Evolutionary conservation across 2,797 vertebrate species (phyloP).

Genomic region (Scomberomorus guttatus): DNA sequence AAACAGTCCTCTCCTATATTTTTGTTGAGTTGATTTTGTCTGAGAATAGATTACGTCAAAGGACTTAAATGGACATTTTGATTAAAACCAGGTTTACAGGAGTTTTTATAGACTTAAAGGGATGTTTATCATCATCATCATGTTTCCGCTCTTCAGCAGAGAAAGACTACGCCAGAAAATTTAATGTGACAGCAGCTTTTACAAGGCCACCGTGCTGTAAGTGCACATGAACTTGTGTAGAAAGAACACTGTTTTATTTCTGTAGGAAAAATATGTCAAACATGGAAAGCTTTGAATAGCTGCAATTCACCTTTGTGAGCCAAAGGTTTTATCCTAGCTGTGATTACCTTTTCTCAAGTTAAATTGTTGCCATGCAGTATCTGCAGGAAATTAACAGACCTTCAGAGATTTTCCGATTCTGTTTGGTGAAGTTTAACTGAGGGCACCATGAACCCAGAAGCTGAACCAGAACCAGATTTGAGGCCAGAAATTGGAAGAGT

Average conservation of each 20-base stretch:
- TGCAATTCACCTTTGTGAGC: conserved; percentile 9
- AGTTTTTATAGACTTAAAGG: conserved; percentile 13
- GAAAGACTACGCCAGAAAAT: neutral
- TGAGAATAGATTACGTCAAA: neutral
- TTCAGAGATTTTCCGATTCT: neutral
- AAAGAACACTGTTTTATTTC: neutral
- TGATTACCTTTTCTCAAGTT: too few species aligned
- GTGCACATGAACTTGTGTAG: neutral
- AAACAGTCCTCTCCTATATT: neutral
- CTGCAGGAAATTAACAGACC: neutral
- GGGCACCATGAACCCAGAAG: neutral
- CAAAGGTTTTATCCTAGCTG: neutral
- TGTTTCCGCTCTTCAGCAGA: neutral
- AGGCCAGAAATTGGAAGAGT: too few species aligned
- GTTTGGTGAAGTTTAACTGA: neutral
- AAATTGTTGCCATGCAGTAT: neutral
- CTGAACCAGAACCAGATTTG: too few species aligned
- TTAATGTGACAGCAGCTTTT: conserved; percentile 19
- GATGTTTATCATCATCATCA: neutral
- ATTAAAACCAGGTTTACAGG: conserved; percentile 2
- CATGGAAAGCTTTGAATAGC: neutral
- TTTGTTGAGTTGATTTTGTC: neutral
- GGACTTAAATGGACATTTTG: neutral
- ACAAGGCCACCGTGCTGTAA: conserved; percentile 10
- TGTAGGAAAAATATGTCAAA: neutral